These are phyloP conservation scores for Lycaon pictus DNA, from an alignment of 2,113 vertebrate genomes.

Conservation along the genomic window DNA sequence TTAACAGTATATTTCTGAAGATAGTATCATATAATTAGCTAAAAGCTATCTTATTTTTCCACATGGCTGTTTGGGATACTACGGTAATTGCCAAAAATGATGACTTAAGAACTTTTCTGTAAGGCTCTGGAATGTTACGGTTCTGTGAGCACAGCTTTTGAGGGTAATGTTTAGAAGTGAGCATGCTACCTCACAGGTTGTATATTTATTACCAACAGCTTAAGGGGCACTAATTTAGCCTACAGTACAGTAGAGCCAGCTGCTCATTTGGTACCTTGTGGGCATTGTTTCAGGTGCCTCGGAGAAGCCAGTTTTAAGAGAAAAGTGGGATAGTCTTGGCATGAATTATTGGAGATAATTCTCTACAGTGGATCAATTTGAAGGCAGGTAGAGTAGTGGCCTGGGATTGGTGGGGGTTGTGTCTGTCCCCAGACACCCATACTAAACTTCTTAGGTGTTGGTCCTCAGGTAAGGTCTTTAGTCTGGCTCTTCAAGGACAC, in stretches of 20 bases:
- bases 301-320: conserved; percentile 35
- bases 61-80: conserved; percentile 14
- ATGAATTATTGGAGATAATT: not conserved
- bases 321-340: conserved; percentile 20
- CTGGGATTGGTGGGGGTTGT: not conserved
- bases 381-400: not conserved
- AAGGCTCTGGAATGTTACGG: not conserved
- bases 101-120: not conserved
- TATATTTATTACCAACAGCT: not conserved
- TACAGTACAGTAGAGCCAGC: not conserved
- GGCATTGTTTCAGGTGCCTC: not conserved
- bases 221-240: not conserved
- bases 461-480: not conserved
- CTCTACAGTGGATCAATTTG: not conserved
- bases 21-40: conserved; percentile 6
- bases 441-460: not conserved
- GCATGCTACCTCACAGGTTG: not conserved
- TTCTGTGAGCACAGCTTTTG: conserved; percentile 15
- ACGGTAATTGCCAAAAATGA: conserved; percentile 3
- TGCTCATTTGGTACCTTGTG: not conserved
- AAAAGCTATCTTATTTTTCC: conserved; percentile 32
- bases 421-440: not conserved
- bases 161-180: not conserved
- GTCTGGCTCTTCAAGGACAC: not conserved
- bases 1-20: conserved; percentile 34